A percentile compares a stretch with the other conserved stretches of the same genome.
phyloP scores from a whole-genome alignment of 2,797 vertebrate genomes.

The Falco columbarius region DNA sequence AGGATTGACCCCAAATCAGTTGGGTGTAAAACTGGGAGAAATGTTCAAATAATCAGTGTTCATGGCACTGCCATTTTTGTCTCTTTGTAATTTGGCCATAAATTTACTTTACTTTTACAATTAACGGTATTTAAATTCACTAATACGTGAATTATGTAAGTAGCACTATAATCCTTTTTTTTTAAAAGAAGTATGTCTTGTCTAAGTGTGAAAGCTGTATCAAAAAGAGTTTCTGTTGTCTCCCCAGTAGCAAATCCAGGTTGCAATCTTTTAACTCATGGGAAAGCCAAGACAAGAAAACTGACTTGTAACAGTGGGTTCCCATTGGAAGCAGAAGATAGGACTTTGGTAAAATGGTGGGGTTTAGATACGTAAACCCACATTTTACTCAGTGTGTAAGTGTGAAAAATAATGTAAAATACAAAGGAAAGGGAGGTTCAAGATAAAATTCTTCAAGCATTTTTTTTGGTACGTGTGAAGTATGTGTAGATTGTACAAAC shows the following conservation, averaged over 20 bases:
- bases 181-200: not conserved
- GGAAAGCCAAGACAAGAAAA: not conserved
- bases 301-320: not conserved
- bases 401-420: not conserved
- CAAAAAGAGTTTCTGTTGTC: not conserved
- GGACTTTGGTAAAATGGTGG: not conserved
- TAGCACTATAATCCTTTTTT: not conserved
- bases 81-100: not conserved
- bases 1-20: not conserved
- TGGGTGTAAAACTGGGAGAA: not conserved
- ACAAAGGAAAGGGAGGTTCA: not conserved
- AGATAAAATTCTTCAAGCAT: not conserved
- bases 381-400: not conserved
- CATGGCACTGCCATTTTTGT: not conserved
- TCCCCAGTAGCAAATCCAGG: not conserved
- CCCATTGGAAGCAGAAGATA: not conserved
- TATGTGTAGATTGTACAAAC: not conserved
- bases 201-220: not conserved
- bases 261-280: not conserved
- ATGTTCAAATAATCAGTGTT: not conserved
- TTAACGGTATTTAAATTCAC: not conserved
- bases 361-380: fast-evolving
- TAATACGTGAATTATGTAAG: not conserved
- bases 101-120: not conserved
- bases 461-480: not conserved